phyloP scores from a whole-genome alignment of 2,797 vertebrate genomes.

The Thamnophis elegans region DNA sequence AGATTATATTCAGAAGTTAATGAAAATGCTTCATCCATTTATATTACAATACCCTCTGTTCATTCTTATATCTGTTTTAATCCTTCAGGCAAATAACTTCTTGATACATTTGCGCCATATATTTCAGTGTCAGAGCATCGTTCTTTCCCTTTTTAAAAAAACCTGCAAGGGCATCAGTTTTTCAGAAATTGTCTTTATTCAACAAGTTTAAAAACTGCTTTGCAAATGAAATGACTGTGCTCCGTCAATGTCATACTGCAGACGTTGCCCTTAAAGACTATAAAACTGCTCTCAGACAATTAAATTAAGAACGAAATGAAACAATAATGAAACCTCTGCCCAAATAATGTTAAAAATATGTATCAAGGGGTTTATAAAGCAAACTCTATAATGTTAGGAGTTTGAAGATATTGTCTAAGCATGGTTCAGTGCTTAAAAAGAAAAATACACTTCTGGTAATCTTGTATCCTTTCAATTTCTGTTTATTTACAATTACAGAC shows the following conservation, averaged over 20 bases:
- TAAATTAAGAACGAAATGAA: slow-evolving; percentile 27
- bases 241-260: slow-evolving; percentile 1
- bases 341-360: not conserved
- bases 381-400: not conserved
- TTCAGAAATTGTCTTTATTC: slow-evolving; percentile 14
- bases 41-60: not conserved
- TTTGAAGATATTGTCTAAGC: not conserved
- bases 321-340: not conserved
- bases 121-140: not conserved
- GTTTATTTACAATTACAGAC: not conserved
- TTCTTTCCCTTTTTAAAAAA: not conserved
- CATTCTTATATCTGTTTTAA: slow-evolving; percentile 30
- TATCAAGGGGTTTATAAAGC: not conserved
- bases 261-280: slow-evolving; percentile 12
- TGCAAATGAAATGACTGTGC: slow-evolving; percentile 14
- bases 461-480: not conserved
- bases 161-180: not conserved
- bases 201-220: not conserved
- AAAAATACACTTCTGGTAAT: not conserved
- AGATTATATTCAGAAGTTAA: slow-evolving; percentile 33
- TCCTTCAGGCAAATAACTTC: not conserved
- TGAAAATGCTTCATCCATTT: slow-evolving; percentile 12
- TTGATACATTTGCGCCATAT: not conserved
- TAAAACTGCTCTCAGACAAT: slow-evolving; percentile 24
- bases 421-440: not conserved